Base-by-base conservation (phyloP, 1,140 invertebrate genomes). In the Eriocheir sinensis region DNA sequence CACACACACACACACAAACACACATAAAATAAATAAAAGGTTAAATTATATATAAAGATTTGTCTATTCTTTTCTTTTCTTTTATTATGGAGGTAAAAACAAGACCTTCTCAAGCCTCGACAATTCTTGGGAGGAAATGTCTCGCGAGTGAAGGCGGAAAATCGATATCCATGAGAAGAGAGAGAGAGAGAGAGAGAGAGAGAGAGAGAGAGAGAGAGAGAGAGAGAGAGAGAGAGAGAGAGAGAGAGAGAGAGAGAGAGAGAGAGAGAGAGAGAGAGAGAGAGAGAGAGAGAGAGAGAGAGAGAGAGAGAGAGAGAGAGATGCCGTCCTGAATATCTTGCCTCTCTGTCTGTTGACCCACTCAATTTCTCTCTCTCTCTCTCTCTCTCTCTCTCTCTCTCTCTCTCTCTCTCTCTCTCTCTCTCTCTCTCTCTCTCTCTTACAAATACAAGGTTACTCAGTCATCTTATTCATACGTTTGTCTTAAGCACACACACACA, bases 181-280 rank as follows among this genome's bases (percentile, higher is more conserved):
- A 60, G 27, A 9, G 53, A 60, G 53, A 60, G 53, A 60, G 53
- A 60, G 53, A 60, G 53, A 60, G 53, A 60, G 53, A 60, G 53
- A 60, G 53, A 60, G 53, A 60, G 53, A 60, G 53, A 60, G 53
- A 60, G 53, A 60, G 53, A 60, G 53, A 60, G 53, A 60, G 53
- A 60, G 53, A 60, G 53, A 60, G 53, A 60, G 53, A 60, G 53
- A 60, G 53, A 60, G 53, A 60, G 53, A 60, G 53, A 60, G 53
- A 60, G 53, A 60, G 53, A 60, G 53, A 60, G 53, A 60, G 53
- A 60, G 53, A 60, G 44, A 48, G 44, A 48, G 44, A 48, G 44
- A 48, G 44, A 48, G 44, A 48, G 44, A 48, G 44, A 48, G 44
- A 48, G 44, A 48, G 44, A 48, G 44, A 48, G 44, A 48, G 44